A percentile compares a stretch with the other conserved stretches of the same genome.
These are phyloP conservation scores for Phymorhynchus buccinoides DNA, from an alignment of 1,140 invertebrate genomes.

Conservation along the genomic window DNA sequence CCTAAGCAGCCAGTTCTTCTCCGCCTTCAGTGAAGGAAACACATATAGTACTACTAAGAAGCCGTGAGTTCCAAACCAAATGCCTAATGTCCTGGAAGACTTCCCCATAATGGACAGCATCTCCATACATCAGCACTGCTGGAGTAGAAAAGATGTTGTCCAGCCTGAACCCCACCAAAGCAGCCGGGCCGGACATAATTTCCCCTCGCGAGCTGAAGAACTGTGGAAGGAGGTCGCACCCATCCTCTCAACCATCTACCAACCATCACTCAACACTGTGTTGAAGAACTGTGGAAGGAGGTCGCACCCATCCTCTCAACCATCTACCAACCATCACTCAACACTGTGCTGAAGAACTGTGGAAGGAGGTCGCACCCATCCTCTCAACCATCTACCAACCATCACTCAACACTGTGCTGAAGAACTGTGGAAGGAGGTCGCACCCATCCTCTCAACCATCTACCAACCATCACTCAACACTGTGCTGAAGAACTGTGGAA, in stretches of 20 bases:
- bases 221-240: neutral
- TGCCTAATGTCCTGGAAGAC: neutral
- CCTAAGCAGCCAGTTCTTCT: neutral
- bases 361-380: too few species aligned
- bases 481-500: too few species aligned
- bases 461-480: too few species aligned
- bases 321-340: too few species aligned
- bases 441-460: too few species aligned
- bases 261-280: neutral
- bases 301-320: neutral
- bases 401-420: too few species aligned
- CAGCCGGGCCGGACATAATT: conserved; percentile 9
- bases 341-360: too few species aligned
- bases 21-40: neutral
- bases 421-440: too few species aligned
- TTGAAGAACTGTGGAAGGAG: neutral
- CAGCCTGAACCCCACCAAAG: conserved; percentile 22
- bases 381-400: too few species aligned
- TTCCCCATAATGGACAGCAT: neutral
- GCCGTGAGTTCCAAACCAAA: neutral
- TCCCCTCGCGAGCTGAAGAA: too few species aligned
- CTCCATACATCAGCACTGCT: neutral
- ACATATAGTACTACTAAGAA: neutral
- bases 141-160: neutral
- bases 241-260: neutral